Conservation (phyloP, 2,113 vertebrate genomes). For the Etia nguti region DNA sequence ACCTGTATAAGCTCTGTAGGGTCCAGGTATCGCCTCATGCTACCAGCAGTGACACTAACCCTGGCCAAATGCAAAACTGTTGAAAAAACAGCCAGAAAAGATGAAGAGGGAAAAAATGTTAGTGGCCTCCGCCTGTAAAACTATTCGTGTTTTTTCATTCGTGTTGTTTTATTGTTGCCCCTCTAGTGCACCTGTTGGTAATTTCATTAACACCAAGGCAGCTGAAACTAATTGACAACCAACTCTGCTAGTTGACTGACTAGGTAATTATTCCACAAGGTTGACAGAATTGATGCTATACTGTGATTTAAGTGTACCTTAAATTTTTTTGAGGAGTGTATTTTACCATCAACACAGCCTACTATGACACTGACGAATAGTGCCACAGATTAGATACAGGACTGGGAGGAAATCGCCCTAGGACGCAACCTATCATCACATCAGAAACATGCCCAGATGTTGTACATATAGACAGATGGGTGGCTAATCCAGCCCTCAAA, state of each 20-base stretch:
- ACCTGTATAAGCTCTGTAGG: background rate
- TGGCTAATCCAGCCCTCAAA: background rate
- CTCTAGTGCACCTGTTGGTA: background rate
- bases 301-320: background rate
- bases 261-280: background rate
- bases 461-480: background rate
- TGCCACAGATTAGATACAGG: background rate
- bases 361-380: background rate
- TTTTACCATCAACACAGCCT: background rate
- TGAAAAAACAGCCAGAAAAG: background rate
- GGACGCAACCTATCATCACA: background rate
- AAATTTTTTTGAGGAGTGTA: background rate
- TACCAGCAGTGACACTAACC: background rate
- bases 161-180: background rate
- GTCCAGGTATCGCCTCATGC: background rate
- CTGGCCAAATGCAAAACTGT: background rate
- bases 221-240: background rate
- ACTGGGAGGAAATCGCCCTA: background rate
- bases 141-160: background rate
- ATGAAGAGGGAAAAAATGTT: background rate
- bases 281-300: background rate
- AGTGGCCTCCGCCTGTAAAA: accelerated
- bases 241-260: background rate
- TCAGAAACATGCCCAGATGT: background rate
- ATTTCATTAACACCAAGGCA: background rate